phyloP scores from a whole-genome alignment of 2,888 invertebrate species.

The Andrena trimmerana region DNA sequence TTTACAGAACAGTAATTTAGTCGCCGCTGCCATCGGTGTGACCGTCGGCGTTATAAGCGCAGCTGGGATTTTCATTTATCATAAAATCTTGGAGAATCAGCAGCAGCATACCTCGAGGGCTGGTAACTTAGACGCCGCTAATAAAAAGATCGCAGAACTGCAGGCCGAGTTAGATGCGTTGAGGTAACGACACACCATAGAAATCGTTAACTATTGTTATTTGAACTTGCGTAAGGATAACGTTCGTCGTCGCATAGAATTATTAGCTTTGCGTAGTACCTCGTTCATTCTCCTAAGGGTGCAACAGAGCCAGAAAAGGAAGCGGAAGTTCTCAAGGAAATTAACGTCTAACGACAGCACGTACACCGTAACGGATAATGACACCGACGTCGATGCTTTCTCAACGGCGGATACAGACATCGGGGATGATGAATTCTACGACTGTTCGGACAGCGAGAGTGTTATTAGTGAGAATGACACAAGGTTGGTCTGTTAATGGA shows the following conservation, averaged over 20 bases:
- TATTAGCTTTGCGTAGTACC: not conserved
- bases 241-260: not conserved
- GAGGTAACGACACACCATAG: slow-evolving; percentile 66
- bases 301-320: slow-evolving; percentile 75
- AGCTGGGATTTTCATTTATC: slow-evolving; percentile 80
- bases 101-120: slow-evolving; percentile 73
- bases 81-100: slow-evolving; percentile 76
- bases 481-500: slow-evolving; percentile 74
- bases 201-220: slow-evolving; percentile 11
- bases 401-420: slow-evolving; percentile 81
- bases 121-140: slow-evolving; percentile 76
- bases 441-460: slow-evolving; percentile 82
- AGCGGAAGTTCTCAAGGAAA: slow-evolving; percentile 70
- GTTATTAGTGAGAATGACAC: slow-evolving; percentile 74
- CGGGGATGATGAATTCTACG: slow-evolving; percentile 83
- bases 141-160: slow-evolving; percentile 76
- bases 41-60: slow-evolving; percentile 81
- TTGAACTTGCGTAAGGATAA: slow-evolving; percentile 23
- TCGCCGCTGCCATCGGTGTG: slow-evolving; percentile 80
- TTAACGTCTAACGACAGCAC: slow-evolving; percentile 74
- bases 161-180: slow-evolving; percentile 78
- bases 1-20: slow-evolving; percentile 74
- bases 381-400: slow-evolving; percentile 80
- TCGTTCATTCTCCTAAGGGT: slow-evolving; percentile 59
- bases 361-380: slow-evolving; percentile 75